Evolutionary conservation across 2,797 vertebrate species (phyloP), one percentile per base, ranked within the genome.

Genomic region (Manis crassicaudata): DNA sequence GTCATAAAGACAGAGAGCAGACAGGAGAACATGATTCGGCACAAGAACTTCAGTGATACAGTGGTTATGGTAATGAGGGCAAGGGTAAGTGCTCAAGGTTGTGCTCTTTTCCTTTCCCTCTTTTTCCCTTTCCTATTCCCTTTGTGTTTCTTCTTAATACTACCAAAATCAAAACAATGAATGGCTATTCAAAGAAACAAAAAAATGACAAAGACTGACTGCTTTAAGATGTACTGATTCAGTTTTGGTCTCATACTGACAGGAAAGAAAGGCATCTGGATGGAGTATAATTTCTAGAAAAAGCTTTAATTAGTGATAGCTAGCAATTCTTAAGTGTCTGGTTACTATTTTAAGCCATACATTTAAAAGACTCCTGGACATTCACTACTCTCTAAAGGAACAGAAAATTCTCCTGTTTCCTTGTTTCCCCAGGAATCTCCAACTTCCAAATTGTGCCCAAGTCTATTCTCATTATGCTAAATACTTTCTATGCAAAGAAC

Each of bases 61-160:
- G 90, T 98, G 96, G 97, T 97, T 95, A 94, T 95, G 70, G 82
- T 95, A 97, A 97, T 95, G 95, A 97, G 89, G 67, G 63, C 90
- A 97, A 98, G 3, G 21, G 50, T 79, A 67, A 82, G 8, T 87
- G 63, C 56, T 75, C 79, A 46, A 72, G 7, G 52, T 90, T 86
- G 9, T 50, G 58, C 83, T 92, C 32, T 37, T 65, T 92, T 62
- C 54, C 56, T 82, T 77, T 73, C 40, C 56, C 70, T 50, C 67
- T 43, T 6, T n/a, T n/a, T 73, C 32, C 17, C 56, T 43, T 91
- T 5, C 67, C 37, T 77, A 37, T 73, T 95, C 67, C 68, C 37
- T 77, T 88, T 20, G 46, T 29, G 40, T 80, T 86, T 83, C n/a
- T 46, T 98, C 97, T 97, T 96, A 54, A 82, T 87, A 93, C 92